Percentiles rank a stretch among this genome's conserved stretches.
Conservation (phyloP, 2,888 invertebrate genomes). For the Seira musarum region DNA sequence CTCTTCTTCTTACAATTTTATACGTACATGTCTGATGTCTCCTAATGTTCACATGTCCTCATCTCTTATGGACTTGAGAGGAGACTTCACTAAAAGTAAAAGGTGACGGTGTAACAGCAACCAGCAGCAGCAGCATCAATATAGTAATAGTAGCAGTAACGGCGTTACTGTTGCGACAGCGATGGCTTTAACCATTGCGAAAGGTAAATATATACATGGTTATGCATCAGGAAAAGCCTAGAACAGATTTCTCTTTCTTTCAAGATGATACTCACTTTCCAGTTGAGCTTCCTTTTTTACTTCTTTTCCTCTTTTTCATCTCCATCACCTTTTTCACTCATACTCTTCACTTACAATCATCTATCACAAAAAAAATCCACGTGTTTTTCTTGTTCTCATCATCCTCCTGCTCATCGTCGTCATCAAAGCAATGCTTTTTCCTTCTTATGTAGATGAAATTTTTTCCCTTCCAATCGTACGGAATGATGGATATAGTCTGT, state of each 20-base stretch:
- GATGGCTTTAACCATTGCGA: constrained; percentile 45
- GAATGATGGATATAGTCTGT: constrained; percentile 18
- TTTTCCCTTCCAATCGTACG: background rate
- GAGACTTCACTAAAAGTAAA: constrained; percentile 53
- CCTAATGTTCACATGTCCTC: constrained; percentile 43
- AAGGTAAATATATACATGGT: constrained; percentile 14
- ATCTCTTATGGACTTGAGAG: constrained; percentile 53
- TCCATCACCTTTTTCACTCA: constrained; percentile 43
- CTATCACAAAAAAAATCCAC: constrained; percentile 55
- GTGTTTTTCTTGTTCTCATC: constrained; percentile 29
- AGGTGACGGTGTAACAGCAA: no score
- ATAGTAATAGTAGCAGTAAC: no score
- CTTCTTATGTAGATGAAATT: constrained; percentile 19
- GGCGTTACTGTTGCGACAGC: constrained; percentile 16
- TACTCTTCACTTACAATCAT: constrained; percentile 40
- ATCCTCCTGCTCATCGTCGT: background rate
- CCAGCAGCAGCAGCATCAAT: no score
- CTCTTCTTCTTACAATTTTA: constrained; percentile 21
- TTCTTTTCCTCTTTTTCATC: constrained; percentile 18
- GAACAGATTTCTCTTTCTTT: constrained; percentile 35
- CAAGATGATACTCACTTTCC: constrained; percentile 48
- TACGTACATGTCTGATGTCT: constrained; percentile 22
- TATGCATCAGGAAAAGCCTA: constrained; percentile 14
- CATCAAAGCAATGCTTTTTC: background rate
- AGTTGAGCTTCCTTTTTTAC: constrained; percentile 51